Base-by-base conservation (phyloP, 1,140 invertebrate species). In the Hormaphis cornu region DNA sequence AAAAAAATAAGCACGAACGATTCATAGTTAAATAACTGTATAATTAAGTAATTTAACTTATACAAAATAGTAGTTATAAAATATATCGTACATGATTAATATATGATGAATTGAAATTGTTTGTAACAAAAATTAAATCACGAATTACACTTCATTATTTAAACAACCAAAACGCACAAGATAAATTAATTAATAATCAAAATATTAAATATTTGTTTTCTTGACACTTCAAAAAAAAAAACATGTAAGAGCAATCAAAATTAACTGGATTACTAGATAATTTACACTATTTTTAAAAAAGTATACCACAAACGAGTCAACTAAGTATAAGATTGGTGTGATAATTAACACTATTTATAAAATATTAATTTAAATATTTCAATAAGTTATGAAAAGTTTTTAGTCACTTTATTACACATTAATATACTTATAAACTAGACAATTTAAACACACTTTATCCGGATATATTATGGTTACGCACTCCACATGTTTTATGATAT, bases 311-410 rank as follows among this genome's bases (percentile, higher is more conserved):
- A 37, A 24, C 12, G 12, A 24, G 22, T 56, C 37, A 8, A 40
- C n/a, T 20, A 10, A 58, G 24, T 26, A 33, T 37, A 56, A 37
- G 18, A 22, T 37, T 3, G 9, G 2, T 66, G 33, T 35, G 24
- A 66, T 50, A 50, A 66, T 48, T 42, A 35, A 33, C 61, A 66
- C 61, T 66, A 66, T 48, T 22, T 16, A 46, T 61, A 61, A 44
- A 61, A 28, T 46, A 50, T 26, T 33, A 26, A 33, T 22, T 14
- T 20, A n/a, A 42, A n/a, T 48, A 66, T 48, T 66, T 48, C 6
- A 50, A 44, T 33, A 35, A 7, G 10, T 63, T 30, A 63, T 30
- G 10, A 50, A 48, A 66, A 50, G 14, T 22, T 48, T 63, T 63
- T 33, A 33, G 22, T 48, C 61, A 66, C 61, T 66, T 50, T 66